phyloP scores from a whole-genome alignment of 1,140 invertebrate species.

The Acromyrmex charruanus region DNA sequence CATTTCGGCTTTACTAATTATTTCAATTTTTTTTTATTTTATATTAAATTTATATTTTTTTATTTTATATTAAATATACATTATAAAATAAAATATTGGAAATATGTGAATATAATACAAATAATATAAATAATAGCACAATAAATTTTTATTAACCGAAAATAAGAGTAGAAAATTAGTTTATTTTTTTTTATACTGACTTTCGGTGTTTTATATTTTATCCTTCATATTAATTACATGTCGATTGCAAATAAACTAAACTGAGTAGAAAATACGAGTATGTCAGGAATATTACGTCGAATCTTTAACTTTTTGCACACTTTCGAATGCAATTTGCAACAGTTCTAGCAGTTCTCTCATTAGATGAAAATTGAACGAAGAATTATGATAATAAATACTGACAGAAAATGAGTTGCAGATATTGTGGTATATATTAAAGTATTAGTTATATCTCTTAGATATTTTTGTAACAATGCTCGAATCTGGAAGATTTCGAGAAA shows the following conservation, averaged over 20 bases:
- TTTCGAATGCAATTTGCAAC: neutral
- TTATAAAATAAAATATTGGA: too few species aligned
- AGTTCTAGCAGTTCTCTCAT: too few species aligned
- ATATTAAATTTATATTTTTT: too few species aligned
- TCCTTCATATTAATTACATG: conserved; percentile 16
- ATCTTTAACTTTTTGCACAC: neutral
- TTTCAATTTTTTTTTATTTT: too few species aligned
- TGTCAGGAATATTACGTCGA: neutral
- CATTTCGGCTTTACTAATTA: too few species aligned
- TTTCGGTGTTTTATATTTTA: conserved; percentile 30
- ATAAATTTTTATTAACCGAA: too few species aligned
- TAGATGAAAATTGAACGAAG: neutral
- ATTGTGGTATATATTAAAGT: too few species aligned
- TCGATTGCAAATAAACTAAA: neutral
- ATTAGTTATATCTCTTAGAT: neutral
- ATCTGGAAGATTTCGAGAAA: neutral
- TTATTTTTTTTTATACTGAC: conserved; percentile 36
- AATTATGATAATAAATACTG: too few species aligned
- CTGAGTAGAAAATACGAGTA: neutral
- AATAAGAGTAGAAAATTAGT: neutral
- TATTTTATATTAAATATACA: too few species aligned
- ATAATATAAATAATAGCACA: too few species aligned
- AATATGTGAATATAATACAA: too few species aligned
- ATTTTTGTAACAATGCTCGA: neutral
- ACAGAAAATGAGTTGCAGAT: neutral